Conservation (phyloP, 2,888 invertebrate species). For the Noctua pronuba region DNA sequence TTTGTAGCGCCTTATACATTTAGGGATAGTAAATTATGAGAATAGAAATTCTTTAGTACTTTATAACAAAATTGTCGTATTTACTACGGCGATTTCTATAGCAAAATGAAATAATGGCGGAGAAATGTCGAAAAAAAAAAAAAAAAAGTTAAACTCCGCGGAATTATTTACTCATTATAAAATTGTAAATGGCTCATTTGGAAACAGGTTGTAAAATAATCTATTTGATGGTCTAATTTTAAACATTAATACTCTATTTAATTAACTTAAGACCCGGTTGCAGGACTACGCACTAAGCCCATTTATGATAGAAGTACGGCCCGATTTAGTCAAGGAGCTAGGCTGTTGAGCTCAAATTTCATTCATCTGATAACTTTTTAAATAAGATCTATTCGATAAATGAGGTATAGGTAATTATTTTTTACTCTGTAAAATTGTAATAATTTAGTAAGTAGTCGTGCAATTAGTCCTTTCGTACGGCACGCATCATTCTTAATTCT, state of each 20-base stretch:
- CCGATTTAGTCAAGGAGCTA: slow-evolving; percentile 1
- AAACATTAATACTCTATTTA: not conserved
- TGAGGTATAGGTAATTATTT: not conserved
- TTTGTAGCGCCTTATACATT: not conserved
- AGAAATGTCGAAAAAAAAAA: not conserved
- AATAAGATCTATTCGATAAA: not conserved
- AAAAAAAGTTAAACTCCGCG: not conserved
- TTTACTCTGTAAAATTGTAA: not conserved
- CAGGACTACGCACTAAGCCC: not conserved
- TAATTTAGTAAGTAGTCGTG: not conserved
- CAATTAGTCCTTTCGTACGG: not conserved
- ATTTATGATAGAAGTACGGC: not conserved
- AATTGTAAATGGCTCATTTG: not conserved
- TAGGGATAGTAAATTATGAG: not conserved
- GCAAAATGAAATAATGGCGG: not conserved
- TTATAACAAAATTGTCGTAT: not conserved
- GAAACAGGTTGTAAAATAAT: not conserved
- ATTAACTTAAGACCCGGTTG: not conserved
- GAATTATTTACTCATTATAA: not conserved
- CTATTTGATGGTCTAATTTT: not conserved
- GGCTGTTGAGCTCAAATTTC: not conserved
- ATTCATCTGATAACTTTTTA: not conserved
- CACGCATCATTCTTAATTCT: slow-evolving; percentile 30
- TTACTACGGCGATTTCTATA: not conserved
- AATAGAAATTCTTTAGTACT: not conserved